phyloP scores from a whole-genome alignment of 2,797 vertebrate genomes.

The Denticeps clupeoides region DNA sequence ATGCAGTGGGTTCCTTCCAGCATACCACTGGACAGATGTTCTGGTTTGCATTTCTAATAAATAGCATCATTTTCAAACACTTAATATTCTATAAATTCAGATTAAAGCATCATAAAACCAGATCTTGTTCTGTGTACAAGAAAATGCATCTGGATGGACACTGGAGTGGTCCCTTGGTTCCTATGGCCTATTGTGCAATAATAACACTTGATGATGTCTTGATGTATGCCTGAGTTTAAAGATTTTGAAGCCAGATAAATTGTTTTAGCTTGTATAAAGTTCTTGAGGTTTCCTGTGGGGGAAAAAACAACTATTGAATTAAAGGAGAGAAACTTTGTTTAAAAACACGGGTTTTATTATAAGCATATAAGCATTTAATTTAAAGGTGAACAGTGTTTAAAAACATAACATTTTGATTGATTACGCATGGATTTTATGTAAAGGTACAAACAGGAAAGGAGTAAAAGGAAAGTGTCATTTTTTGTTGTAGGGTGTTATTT shows the following conservation, averaged over 20 bases:
- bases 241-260: slow-evolving; percentile 51
- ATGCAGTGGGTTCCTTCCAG: too few species aligned
- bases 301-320: not conserved
- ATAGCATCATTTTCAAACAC: slow-evolving; percentile 25
- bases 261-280: slow-evolving; percentile 37
- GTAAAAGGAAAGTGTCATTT: too few species aligned
- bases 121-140: slow-evolving; percentile 1
- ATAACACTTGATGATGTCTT: slow-evolving; percentile 53
- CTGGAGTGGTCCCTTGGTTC: slow-evolving; percentile 36
- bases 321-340: too few species aligned
- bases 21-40: too few species aligned
- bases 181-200: slow-evolving; percentile 70
- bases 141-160: slow-evolving; percentile 7
- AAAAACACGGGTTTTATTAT: not conserved
- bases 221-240: slow-evolving; percentile 46
- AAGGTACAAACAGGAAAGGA: too few species aligned
- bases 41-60: too few species aligned
- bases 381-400: not conserved
- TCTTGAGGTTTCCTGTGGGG: slow-evolving; percentile 85
- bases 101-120: slow-evolving; percentile 35
- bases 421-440: too few species aligned
- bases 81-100: slow-evolving; percentile 26
- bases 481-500: too few species aligned
- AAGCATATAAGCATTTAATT: not conserved
- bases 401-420: too few species aligned